Evolutionary conservation across 1,140 invertebrate species (phyloP).

Genomic region (Drosophila azteca): DNA sequence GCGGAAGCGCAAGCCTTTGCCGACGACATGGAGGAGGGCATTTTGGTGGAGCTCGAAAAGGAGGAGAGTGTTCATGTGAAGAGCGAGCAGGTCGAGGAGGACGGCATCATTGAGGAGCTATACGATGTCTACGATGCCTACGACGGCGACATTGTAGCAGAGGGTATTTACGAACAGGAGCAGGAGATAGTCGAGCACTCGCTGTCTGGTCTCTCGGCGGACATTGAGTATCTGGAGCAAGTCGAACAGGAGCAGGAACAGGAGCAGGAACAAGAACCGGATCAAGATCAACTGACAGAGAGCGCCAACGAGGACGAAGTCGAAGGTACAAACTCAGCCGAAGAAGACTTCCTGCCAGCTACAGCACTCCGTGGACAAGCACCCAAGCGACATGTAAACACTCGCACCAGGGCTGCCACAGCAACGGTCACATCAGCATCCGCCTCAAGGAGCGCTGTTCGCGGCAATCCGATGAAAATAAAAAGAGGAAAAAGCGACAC

Average conservation of each 20-base stretch:
- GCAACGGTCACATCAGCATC: constrained; percentile 1
- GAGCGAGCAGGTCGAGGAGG: constrained; percentile 67
- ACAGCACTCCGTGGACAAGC: constrained; percentile 25
- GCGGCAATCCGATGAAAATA: constrained; percentile 20
- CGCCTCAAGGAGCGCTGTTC: constrained; percentile 2
- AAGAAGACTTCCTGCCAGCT: constrained; percentile 54
- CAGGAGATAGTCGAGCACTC: constrained; percentile 45
- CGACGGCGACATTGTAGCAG: constrained; percentile 57
- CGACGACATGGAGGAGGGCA: constrained; percentile 51
- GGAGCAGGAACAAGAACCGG: constrained; percentile 22
- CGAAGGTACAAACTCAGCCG: constrained; percentile 41
- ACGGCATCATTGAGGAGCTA: constrained; percentile 70
- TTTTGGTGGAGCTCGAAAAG: constrained; percentile 50
- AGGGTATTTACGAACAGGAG: constrained; percentile 36
- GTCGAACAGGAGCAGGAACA: constrained; percentile 24
- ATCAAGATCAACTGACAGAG: constrained; percentile 56
- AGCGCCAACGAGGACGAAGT: constrained; percentile 62
- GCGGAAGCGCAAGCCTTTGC: constrained; percentile 17
- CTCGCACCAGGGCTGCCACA: constrained; percentile 23
- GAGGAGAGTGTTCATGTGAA: constrained; percentile 56
- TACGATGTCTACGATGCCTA: constrained; percentile 71
- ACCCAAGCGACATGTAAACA: constrained; percentile 38
- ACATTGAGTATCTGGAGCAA: constrained; percentile 69
- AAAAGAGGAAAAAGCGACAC: constrained; percentile 29
- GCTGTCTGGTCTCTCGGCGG: constrained; percentile 63